Percentiles rank a stretch among this genome's conserved stretches.
phyloP scores from a whole-genome alignment of 2,113 vertebrate species.

The Euleptes europaea region DNA sequence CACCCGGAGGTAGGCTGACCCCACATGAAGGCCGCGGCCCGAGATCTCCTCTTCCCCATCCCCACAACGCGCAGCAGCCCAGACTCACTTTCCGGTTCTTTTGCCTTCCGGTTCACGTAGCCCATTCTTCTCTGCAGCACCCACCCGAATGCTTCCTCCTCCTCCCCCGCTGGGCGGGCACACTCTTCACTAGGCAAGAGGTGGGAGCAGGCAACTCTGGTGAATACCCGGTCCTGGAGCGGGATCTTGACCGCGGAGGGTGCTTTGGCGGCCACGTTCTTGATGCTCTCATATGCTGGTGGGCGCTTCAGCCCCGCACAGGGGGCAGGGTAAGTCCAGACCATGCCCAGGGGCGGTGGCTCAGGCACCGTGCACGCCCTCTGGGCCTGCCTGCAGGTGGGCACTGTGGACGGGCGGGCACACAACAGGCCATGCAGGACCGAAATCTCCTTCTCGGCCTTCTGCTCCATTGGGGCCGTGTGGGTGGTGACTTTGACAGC shows the following conservation, averaged over 20 bases:
- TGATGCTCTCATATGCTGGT: slow-evolving; percentile 88
- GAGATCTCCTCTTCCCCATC: neutral
- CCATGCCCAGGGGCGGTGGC: slow-evolving; percentile 70
- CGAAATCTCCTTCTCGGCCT: slow-evolving; percentile 70
- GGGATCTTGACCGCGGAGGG: slow-evolving; percentile 65
- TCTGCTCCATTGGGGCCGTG: slow-evolving; percentile 64
- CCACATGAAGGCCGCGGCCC: neutral
- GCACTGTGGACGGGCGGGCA: slow-evolving; percentile 43
- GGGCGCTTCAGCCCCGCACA: slow-evolving; percentile 83
- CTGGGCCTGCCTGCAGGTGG: slow-evolving; percentile 49
- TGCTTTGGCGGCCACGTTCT: slow-evolving; percentile 66
- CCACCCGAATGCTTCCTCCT: slow-evolving; percentile 72
- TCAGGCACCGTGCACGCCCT: slow-evolving; percentile 70
- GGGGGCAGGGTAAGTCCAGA: slow-evolving; percentile 89
- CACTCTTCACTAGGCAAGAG: slow-evolving; percentile 51
- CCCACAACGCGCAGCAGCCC: neutral
- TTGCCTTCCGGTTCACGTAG: slow-evolving; percentile 80
- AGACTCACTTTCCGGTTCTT: slow-evolving; percentile 86
- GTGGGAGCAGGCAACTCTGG: slow-evolving; percentile 66
- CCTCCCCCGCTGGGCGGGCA: neutral
- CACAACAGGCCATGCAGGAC: slow-evolving; percentile 69
- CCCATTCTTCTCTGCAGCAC: slow-evolving; percentile 87
- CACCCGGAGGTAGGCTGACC: too few species aligned
- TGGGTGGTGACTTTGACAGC: slow-evolving; percentile 70
- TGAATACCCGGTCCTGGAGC: slow-evolving; percentile 64